These are phyloP conservation scores for Cheilosia scutellata DNA, from an alignment of 2,888 invertebrate species.

Conservation along the genomic window DNA sequence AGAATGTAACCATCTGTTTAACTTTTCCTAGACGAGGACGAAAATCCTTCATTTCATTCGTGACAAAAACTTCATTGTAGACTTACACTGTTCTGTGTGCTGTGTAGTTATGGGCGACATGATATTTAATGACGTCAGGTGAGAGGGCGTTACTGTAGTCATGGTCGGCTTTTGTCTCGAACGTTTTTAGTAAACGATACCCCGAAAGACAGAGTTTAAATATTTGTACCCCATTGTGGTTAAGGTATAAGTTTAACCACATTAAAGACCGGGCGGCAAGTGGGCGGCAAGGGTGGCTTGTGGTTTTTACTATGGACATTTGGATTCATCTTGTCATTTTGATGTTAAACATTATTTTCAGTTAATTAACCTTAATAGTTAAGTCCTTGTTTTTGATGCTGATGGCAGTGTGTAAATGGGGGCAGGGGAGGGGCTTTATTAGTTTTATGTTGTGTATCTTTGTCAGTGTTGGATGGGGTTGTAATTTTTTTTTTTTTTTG, in stretches of 20 bases:
- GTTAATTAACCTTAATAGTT: conserved; percentile 75
- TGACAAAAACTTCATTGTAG: background rate
- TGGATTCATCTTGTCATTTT: conserved; percentile 74
- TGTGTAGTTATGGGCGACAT: conserved; percentile 10
- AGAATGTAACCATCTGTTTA: conserved; percentile 68
- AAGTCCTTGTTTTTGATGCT: conserved; percentile 56
- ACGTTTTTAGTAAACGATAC: conserved; percentile 28
- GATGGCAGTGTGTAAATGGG: background rate
- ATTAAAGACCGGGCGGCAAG: conserved; percentile 33
- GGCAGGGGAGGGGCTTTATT: conserved; percentile 37
- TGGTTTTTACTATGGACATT: conserved; percentile 69
- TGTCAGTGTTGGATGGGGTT: conserved; percentile 30
- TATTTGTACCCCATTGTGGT: conserved; percentile 70
- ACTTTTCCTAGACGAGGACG: conserved; percentile 51
- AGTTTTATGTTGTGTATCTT: conserved; percentile 44
- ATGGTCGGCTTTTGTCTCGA: conserved; percentile 19
- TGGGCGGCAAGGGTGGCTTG: conserved; percentile 40
- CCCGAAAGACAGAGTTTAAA: conserved; percentile 69
- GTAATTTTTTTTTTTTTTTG: background rate
- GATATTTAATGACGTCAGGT: conserved; percentile 56
- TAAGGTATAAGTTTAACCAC: conserved; percentile 66
- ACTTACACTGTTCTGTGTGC: background rate
- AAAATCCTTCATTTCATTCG: conserved; percentile 59
- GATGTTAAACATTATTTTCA: conserved; percentile 75
- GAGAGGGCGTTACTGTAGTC: conserved; percentile 4